phyloP scores from a whole-genome alignment of 1,140 invertebrate genomes.

The Asobara japonica region DNA sequence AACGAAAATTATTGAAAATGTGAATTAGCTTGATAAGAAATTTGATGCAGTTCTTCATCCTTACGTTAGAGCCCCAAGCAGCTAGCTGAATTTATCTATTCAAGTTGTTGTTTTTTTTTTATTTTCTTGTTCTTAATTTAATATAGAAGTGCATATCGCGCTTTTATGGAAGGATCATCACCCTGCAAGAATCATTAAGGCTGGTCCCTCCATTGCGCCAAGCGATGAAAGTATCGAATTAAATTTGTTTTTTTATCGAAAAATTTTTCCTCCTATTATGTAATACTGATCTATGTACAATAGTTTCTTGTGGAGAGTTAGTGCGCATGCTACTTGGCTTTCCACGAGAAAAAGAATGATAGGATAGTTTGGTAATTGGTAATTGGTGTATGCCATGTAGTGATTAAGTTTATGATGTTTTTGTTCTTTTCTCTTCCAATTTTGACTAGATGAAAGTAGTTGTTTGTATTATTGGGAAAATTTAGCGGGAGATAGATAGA shows the following conservation, averaged over 20 bases:
- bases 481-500: neutral
- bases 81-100: conserved; percentile 53
- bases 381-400: conserved; percentile 1
- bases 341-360: neutral
- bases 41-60: conserved; percentile 40
- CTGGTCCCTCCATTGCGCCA: conserved; percentile 50
- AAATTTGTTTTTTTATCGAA: conserved; percentile 10
- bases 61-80: conserved; percentile 64
- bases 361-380: neutral
- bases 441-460: neutral
- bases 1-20: conserved; percentile 8
- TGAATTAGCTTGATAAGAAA: conserved; percentile 11
- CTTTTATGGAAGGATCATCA: conserved; percentile 26
- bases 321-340: conserved; percentile 63
- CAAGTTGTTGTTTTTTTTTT: neutral
- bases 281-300: conserved; percentile 58
- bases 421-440: neutral
- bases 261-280: conserved; percentile 13
- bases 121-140: neutral
- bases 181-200: conserved; percentile 11
- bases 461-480: neutral
- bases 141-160: conserved; percentile 29
- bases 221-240: conserved; percentile 7
- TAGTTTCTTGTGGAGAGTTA: conserved; percentile 55
- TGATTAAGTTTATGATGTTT: neutral